Evolutionary conservation across 2,888 invertebrate species (phyloP).

Genomic region (Hetaerina titia): DNA sequence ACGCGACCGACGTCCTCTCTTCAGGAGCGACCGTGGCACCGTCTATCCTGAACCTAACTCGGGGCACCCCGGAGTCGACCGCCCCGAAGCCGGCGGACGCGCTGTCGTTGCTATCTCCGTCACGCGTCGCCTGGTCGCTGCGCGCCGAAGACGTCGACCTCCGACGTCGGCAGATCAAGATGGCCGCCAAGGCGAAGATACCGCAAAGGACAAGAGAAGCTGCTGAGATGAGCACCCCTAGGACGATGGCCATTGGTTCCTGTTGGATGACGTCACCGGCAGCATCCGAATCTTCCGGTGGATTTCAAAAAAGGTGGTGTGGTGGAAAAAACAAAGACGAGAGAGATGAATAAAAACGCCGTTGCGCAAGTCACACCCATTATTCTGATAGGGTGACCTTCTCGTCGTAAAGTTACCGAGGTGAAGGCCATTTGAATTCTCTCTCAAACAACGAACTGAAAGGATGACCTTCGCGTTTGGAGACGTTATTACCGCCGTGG

Average conservation of each 20-base stretch:
- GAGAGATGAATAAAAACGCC: too few species aligned
- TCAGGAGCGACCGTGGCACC: neutral
- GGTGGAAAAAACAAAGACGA: too few species aligned
- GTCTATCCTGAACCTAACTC: constrained; percentile 46
- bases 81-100: constrained; percentile 70
- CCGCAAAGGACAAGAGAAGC: constrained; percentile 75
- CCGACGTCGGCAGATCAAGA: constrained; percentile 75
- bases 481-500: too few species aligned
- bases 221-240: constrained; percentile 75
- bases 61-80: constrained; percentile 34
- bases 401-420: too few species aligned
- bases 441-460: too few species aligned
- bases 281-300: constrained; percentile 39
- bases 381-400: too few species aligned
- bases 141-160: constrained; percentile 72
- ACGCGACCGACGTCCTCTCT: constrained; percentile 59
- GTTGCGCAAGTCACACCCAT: too few species aligned
- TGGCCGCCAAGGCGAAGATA: constrained; percentile 75
- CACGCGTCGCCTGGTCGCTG: constrained; percentile 75
- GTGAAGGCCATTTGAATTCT: too few species aligned
- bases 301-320: too few species aligned
- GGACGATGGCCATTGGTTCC: constrained; percentile 73
- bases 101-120: constrained; percentile 74
- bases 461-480: too few species aligned
- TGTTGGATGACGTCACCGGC: constrained; percentile 39